Percentiles rank a stretch among this genome's conserved stretches.
phyloP scores from a whole-genome alignment of 2,797 vertebrate genomes.

The Avahi laniger region DNA sequence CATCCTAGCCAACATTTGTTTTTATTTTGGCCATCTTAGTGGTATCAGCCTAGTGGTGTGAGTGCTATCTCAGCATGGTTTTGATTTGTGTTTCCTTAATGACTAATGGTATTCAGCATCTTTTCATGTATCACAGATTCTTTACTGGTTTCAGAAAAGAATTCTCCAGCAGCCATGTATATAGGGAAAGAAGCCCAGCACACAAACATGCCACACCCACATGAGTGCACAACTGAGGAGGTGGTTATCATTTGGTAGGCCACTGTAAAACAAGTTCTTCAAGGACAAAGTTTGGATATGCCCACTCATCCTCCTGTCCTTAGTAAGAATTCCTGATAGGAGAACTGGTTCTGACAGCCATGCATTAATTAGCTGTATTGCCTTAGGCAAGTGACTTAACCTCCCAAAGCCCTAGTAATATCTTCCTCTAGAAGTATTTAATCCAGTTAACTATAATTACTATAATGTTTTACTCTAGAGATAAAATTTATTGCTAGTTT shows the following conservation, averaged over 20 bases:
- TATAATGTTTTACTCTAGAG: not conserved
- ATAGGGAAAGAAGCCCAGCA: not conserved
- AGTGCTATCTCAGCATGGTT: not conserved
- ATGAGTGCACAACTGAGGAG: not conserved
- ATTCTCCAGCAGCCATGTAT: not conserved
- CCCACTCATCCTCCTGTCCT: not conserved
- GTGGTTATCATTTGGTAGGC: not conserved
- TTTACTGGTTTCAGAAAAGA: not conserved
- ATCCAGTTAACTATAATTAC: not conserved
- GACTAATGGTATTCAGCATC: not conserved
- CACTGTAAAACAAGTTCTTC: not conserved
- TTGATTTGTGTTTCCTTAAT: not conserved
- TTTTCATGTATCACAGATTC: not conserved
- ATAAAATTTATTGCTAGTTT: slow-evolving; percentile 13
- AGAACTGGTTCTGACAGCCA: not conserved
- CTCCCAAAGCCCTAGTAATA: not conserved
- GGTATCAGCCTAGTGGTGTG: not conserved
- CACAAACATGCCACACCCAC: not conserved
- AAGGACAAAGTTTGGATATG: not conserved
- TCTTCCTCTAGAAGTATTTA: slow-evolving; percentile 20
- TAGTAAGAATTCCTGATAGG: not conserved
- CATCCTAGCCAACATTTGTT: not conserved
- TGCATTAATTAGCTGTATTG: not conserved
- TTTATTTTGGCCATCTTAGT: not conserved
- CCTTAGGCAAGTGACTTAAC: not conserved